Percentiles rank a stretch among this genome's conserved stretches.
Conservation (phyloP, 1,140 invertebrate species). For the Mamestra configurata region DNA sequence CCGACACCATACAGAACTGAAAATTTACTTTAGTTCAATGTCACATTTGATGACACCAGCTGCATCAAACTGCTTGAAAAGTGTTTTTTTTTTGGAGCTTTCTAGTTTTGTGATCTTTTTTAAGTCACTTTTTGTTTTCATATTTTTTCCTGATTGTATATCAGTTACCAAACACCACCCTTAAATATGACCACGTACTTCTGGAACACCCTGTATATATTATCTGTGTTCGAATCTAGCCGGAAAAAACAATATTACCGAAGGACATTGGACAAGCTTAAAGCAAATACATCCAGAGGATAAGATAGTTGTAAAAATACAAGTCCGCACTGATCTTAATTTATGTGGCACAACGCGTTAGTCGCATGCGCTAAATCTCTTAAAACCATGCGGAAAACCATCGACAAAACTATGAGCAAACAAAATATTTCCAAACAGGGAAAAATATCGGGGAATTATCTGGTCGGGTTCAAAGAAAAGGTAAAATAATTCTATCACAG, state of each 20-base stretch:
- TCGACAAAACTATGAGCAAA: constrained; percentile 11
- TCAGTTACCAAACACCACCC: too few species aligned
- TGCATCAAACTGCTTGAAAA: too few species aligned
- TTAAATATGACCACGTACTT: too few species aligned
- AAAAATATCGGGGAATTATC: constrained; percentile 48
- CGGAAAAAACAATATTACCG: neutral
- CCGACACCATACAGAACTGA: too few species aligned
- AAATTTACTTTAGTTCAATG: too few species aligned
- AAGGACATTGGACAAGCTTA: constrained; percentile 1
- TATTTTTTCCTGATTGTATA: too few species aligned
- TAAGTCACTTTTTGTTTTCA: too few species aligned
- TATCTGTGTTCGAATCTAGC: neutral
- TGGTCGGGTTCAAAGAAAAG: constrained; percentile 43
- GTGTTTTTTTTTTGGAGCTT: too few species aligned
- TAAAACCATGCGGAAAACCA: constrained; percentile 14
- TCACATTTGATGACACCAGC: too few species aligned
- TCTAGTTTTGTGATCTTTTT: too few species aligned
- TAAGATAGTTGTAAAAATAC: constrained; percentile 21
- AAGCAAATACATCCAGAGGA: neutral
- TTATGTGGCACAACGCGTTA: neutral
- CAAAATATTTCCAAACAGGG: constrained; percentile 22
- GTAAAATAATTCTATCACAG: constrained; percentile 48
- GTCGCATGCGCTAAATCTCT: constrained; percentile 18
- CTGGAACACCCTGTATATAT: too few species aligned
- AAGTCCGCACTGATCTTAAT: constrained; percentile 17